Evolutionary conservation across 2,797 vertebrate genomes (phyloP).

Genomic region (Arctocebus calabarensis): DNA sequence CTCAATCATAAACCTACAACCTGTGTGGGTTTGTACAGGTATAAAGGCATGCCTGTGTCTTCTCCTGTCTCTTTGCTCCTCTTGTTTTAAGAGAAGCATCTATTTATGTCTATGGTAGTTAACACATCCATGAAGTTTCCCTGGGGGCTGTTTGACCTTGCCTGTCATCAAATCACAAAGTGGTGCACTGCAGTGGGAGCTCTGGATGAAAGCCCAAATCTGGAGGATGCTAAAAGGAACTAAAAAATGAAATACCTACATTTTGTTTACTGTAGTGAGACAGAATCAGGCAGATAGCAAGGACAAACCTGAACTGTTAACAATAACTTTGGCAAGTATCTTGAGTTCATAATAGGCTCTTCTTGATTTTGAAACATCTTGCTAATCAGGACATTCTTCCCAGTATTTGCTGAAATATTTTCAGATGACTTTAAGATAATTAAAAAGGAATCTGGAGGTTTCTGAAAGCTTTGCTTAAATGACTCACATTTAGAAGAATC

Average conservation of each 20-base stretch:
- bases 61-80: slow-evolving; percentile 13
- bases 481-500: slow-evolving; percentile 56
- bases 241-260: slow-evolving; percentile 56
- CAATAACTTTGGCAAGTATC: slow-evolving; percentile 1
- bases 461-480: slow-evolving; percentile 74
- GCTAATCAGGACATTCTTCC: slow-evolving; percentile 73
- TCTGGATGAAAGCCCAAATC: slow-evolving; percentile 35
- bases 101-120: slow-evolving; percentile 28
- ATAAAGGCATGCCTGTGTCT: not conserved
- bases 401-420: slow-evolving; percentile 71
- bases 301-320: slow-evolving; percentile 66
- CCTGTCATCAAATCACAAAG: slow-evolving; percentile 60
- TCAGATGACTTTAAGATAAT: slow-evolving; percentile 73
- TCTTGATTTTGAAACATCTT: slow-evolving; percentile 76
- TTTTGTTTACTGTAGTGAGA: slow-evolving; percentile 67
- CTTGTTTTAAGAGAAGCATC: slow-evolving; percentile 18
- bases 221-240: slow-evolving; percentile 43
- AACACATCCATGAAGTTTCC: not conserved
- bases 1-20: not conserved
- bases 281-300: slow-evolving; percentile 49
- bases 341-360: slow-evolving; percentile 67
- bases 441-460: slow-evolving; percentile 59
- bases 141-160: slow-evolving; percentile 9
- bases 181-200: not conserved
- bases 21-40: not conserved